A percentile compares a stretch with the other conserved stretches of the same genome.
Evolutionary conservation across 2,113 vertebrate genomes (phyloP).

Genomic region (Psilopogon haemacephalus): DNA sequence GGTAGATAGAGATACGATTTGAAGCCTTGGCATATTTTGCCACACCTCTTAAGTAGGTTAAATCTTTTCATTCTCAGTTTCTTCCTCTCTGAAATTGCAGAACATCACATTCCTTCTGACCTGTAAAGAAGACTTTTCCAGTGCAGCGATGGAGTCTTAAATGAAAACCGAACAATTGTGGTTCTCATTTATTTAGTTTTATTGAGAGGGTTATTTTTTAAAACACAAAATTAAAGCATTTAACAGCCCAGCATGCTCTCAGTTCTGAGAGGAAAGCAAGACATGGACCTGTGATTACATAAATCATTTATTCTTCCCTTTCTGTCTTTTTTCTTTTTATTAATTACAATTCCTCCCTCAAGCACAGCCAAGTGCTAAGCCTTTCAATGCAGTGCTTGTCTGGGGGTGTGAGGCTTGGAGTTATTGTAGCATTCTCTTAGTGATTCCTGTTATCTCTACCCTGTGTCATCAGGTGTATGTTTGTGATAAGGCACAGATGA

Average conservation of each 20-base stretch:
- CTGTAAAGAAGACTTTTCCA: not conserved
- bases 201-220: too few relatives aligned
- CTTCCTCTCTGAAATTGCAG: not conserved
- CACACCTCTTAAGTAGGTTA: not conserved
- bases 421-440: not conserved
- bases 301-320: not conserved
- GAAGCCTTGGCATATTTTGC: not conserved
- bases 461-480: not conserved
- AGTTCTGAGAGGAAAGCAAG: not conserved
- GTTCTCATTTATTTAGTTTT: not conserved
- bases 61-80: not conserved
- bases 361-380: not conserved
- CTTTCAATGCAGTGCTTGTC: not conserved
- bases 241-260: fast-evolving
- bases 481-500: not conserved
- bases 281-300: not conserved
- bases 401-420: not conserved
- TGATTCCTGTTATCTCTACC: not conserved
- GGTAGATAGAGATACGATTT: not conserved
- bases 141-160: not conserved
- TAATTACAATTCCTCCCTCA: not conserved
- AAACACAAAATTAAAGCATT: not conserved
- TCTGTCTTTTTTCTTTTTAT: not conserved
- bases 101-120: not conserved
- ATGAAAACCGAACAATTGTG: not conserved